Base-by-base conservation (phyloP, 2,797 vertebrate species). In the Pangasius djambal region DNA sequence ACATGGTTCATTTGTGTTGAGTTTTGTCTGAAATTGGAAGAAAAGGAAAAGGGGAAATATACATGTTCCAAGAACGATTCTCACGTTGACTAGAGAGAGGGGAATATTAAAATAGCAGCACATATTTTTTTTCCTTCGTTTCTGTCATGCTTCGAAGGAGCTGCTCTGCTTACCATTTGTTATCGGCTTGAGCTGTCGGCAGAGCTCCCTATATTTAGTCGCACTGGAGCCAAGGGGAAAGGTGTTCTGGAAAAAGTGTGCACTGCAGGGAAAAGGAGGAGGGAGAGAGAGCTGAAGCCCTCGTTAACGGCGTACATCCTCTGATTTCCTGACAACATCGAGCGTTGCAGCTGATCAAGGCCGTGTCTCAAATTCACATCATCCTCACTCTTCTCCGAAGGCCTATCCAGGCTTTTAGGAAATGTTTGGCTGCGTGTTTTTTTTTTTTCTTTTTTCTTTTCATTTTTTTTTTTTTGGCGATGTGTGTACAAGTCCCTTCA, bases 171-270 rank as follows among this genome's bases (percentile, higher is more conserved):
- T 93, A 91, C 91, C 93, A 94, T 95, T 95, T 91, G 93, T 95
- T 95, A 94, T 92, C 91, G 90, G 93, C 91, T 91, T 37, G 87
- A 91, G 93, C 93, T 95, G 95, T 95, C 95, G 94, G 91, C 93
- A 93, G 91, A 89, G 82, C 92, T 91, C 91, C 86, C 95, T 96
- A 96, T 96, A 96, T 96, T 96, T 96, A 96, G 95, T 92, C 90
- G 86, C 88, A 74, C 86, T 82, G 79, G 92, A 95, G 93, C 93
- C 92, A 22, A 90, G 94, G 89, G 92, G 93, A 86, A 94, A 94
- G 94, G 95, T 95, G 94, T 94, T 94, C 94, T 94, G 92, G 91
- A 94, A 94, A 94, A 92, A 91, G 92, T 87, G 83, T 94, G 92
- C 93, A 92, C 91, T 94, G 92, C 92, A 67, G 94, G 40, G 59